Conservation (phyloP, 2,113 vertebrate species). For the Stegastes partitus region DNA sequence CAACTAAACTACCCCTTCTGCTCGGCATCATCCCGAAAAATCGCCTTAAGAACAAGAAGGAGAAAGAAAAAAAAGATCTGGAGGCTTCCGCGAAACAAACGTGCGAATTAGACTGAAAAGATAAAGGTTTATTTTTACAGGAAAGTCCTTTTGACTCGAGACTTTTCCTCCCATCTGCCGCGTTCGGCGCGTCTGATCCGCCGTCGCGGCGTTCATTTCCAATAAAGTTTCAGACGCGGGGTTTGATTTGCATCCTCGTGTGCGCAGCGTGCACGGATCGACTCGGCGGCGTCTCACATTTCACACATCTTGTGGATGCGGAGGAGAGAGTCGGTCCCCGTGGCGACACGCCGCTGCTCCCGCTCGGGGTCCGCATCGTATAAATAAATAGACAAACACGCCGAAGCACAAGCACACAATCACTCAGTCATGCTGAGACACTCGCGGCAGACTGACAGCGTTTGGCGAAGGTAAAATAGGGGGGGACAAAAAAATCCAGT, state of each 20-base stretch:
- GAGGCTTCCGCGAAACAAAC: background rate
- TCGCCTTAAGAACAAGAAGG: too few relatives aligned
- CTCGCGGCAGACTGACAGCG: slow-evolving; percentile 47
- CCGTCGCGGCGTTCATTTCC: slow-evolving; percentile 21
- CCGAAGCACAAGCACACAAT: slow-evolving; percentile 27
- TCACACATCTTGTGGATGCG: slow-evolving; percentile 54
- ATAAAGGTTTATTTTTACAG: slow-evolving; percentile 10
- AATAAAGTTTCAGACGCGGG: slow-evolving; percentile 42
- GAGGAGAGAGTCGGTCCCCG: slow-evolving; percentile 52
- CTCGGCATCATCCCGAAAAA: too few relatives aligned
- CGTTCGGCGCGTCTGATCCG: slow-evolving; percentile 23
- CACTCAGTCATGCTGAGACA: slow-evolving; percentile 42
- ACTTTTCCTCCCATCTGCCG: slow-evolving; percentile 11
- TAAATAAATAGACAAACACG: slow-evolving; percentile 60
- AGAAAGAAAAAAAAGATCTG: too few relatives aligned
- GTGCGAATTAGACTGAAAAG: background rate
- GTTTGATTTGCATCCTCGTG: slow-evolving; percentile 54
- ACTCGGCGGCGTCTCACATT: slow-evolving; percentile 45
- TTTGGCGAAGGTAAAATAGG: slow-evolving; percentile 10
- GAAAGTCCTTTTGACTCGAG: background rate
- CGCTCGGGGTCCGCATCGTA: slow-evolving; percentile 46
- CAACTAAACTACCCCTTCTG: too few relatives aligned
- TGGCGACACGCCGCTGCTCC: slow-evolving; percentile 37
- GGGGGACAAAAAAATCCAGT: slow-evolving; percentile 1
- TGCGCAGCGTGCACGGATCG: slow-evolving; percentile 56